Evolutionary conservation across 2,888 invertebrate species (phyloP).

Genomic region (Lampropteryx suffumata): DNA sequence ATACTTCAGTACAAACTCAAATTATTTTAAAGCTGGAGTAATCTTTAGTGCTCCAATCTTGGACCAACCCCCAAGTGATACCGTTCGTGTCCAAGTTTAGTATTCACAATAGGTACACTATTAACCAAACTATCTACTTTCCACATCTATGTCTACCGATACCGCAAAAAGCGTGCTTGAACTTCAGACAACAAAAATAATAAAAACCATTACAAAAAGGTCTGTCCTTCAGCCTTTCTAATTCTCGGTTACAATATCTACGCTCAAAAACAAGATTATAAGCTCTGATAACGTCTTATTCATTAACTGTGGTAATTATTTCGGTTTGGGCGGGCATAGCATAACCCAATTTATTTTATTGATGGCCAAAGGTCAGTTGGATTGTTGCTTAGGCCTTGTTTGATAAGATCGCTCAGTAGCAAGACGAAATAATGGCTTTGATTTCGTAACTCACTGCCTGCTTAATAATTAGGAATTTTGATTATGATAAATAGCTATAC

Average conservation of each 20-base stretch:
- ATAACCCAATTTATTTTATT: conserved; percentile 38
- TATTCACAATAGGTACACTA: conserved; percentile 60
- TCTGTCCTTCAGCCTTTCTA: conserved; percentile 56
- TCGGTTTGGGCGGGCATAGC: conserved; percentile 37
- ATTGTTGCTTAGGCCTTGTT: conserved; percentile 35
- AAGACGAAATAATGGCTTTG: conserved; percentile 22
- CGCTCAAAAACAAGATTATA: conserved; percentile 47
- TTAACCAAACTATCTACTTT: conserved; percentile 51
- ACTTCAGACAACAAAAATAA: conserved; percentile 34
- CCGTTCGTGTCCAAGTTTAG: conserved; percentile 64
- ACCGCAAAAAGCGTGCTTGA: conserved; percentile 38
- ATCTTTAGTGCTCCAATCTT: conserved; percentile 35
- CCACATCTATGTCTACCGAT: conserved; percentile 50
- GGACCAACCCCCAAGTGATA: conserved; percentile 57
- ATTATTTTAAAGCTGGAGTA: too few relatives aligned
- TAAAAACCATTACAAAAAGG: conserved; percentile 31
- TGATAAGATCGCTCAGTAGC: conserved; percentile 35
- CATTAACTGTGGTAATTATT: conserved; percentile 52
- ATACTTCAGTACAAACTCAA: too few relatives aligned
- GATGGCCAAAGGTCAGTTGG: conserved; percentile 38
- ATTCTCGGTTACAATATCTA: conserved; percentile 42
- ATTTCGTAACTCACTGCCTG: conserved; percentile 16
- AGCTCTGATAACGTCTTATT: conserved; percentile 49
- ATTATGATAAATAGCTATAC: not conserved
- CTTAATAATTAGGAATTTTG: conserved; percentile 6